Evolutionary conservation across 2,888 invertebrate genomes (phyloP), one percentile per base, ranked within the genome.

Genomic region (Suillia variegata): DNA sequence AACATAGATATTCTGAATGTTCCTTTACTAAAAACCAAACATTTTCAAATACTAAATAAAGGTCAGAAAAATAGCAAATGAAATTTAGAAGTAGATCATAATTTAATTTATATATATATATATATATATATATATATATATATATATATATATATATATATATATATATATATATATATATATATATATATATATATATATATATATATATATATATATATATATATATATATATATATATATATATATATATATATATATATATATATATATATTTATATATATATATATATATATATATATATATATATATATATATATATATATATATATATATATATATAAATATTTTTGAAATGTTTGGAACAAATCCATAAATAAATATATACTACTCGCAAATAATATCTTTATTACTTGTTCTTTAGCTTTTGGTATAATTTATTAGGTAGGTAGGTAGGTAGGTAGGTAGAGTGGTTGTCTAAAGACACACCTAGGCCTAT

Each of bases 251-350:
- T 47, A 55, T 55, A 55, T 55, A 55, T 55, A 55, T 55, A 55
- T 55, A 55, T 55, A 55, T 55, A 55, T 55, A 53, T 55, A 55
- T 53, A 55, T 55, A 55, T 55, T 53, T 55, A 55, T 55, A 55
- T 52, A 55, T 55, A 47, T 53, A 53, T 53, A 53, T 53, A 53
- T 53, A 53, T 53, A 53, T 31, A 53, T 53, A 53, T 53, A 53
- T 53, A 53, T 53, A 53, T 53, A 53, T 53, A 53, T 53, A 53
- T 53, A 53, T 53, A 53, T 53, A 53, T 33, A 53, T 53, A 53
- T 53, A 53, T 53, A 53, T 53, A 53, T 53, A 53, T 53, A 53
- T 53, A 53, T 53, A 53, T 53, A 53, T 53, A 53, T 53, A 53
- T 53, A 53, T 53, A 53, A 26, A 53, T 53, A 53, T 53, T 12